A percentile compares a stretch with the other conserved stretches of the same genome.
These are phyloP conservation scores for Artibeus jamaicensis DNA, from an alignment of 2,797 vertebrate species.

Conservation along the genomic window DNA sequence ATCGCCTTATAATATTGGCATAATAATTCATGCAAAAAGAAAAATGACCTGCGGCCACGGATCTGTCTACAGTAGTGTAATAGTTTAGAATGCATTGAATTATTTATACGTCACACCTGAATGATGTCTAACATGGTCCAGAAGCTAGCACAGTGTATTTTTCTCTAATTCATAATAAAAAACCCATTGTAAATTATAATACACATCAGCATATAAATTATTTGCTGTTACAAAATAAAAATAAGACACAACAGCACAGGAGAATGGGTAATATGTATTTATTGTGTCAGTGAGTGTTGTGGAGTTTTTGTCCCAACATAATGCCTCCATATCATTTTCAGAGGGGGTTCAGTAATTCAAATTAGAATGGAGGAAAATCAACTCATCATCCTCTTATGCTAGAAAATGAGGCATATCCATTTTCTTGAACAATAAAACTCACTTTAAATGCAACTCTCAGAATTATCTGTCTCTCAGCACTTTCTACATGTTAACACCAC, in stretches of 20 bases:
- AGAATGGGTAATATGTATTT: constrained; percentile 19
- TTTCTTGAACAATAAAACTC: constrained; percentile 27
- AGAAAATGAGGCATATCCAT: background rate
- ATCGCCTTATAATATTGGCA: constrained; percentile 26
- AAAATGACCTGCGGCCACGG: background rate
- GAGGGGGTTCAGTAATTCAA: constrained; percentile 10
- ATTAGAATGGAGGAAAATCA: constrained; percentile 30
- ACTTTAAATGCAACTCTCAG: constrained; percentile 12
- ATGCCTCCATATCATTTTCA: background rate
- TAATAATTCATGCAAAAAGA: constrained; percentile 43
- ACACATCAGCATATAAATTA: constrained; percentile 45
- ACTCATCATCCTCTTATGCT: background rate
- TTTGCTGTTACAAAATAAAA: constrained; percentile 27
- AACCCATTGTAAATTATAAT: constrained; percentile 49
- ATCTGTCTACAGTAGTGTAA: background rate
- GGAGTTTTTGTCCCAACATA: background rate
- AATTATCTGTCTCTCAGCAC: background rate
- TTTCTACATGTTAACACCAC: background rate
- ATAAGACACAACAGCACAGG: background rate
- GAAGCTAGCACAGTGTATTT: constrained; percentile 28
- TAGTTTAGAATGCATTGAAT: constrained; percentile 34
- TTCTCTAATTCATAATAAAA: constrained; percentile 54
- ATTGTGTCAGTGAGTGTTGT: background rate
- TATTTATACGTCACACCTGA: constrained; percentile 54
- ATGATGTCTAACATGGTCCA: constrained; percentile 48